Evolutionary conservation across 2,113 vertebrate species (phyloP), one percentile per base, ranked within the genome.

Genomic region (Neomonachus schauinslandi): DNA sequence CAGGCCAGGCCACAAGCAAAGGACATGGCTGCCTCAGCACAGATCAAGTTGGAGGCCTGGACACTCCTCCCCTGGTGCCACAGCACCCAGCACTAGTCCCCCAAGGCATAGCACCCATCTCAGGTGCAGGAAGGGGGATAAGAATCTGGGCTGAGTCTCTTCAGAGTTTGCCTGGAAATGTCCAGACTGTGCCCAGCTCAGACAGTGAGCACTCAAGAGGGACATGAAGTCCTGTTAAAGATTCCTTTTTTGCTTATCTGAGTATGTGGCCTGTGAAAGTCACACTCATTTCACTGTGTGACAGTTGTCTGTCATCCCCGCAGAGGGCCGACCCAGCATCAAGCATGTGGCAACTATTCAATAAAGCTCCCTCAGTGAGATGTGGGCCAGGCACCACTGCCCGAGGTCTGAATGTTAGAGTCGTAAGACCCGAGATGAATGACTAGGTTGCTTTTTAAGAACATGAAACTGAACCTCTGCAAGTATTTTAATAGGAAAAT

Each of bases 401-500:
- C 33, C 14, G 65, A 6, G 61, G 12, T 46, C 49, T 13, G 14
- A 51, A 28, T 13, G 11, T 36, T 33, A 79, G 24, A 57, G 77
- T 4, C 1, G 6, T 12, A 51, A 57, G 82, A 36, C 39, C 9
- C 3, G 3, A 49, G 42, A 57, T 55, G 51, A 90, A 81, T 31
- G 36, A 19, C 61, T 1, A 21, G 65, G 69, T 19, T 91, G 51
- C 69, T 91, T 95, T 79, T 46, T 42, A 59, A 79, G 82, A 84
- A 88, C 69, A 84, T 10, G 46, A 96, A 67, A 76, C 53, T 1
- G 39, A 86, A 92, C 63, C 10, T 91, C 49, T 83, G 46, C 21
- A 65, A 77, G 72, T 39, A 87, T 77, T 90, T 93, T 91, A 77
- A 79, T n/a, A 93, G 28, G 88, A 69, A 96, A 92, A 89, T 81